Base-by-base conservation (phyloP, 2,888 invertebrate genomes). In the Drosophila atripex region DNA sequence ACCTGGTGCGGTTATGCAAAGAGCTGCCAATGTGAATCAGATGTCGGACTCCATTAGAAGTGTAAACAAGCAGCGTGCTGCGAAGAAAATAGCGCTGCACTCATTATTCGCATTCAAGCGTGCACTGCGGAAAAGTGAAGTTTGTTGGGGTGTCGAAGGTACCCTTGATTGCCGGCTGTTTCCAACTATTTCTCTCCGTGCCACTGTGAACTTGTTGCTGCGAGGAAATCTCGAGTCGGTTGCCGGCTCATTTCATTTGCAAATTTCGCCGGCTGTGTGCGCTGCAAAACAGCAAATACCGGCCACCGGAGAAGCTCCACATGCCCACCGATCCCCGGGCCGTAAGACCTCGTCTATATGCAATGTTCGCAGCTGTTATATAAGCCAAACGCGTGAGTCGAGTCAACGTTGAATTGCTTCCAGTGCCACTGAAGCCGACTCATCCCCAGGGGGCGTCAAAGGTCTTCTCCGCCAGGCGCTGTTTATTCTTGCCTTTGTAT, bases 201-300 rank as follows among this genome's bases (percentile, higher is more conserved):
- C 25, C 25, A 12, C 18, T n/a, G 14, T 45, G 35, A 41, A 53
- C 61, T 45, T 74, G 64, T 70, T 51, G 65, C 52, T 52, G 51
- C 30, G 54, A 43, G 57, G 68, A 52, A 68, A 64, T 64, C 60
- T 52, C 43, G 51, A 51, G 60, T 49, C 25, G 51, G 60, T 51
- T 46, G 64, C 71, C 78, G 76, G 72, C 72, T 71, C 61, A 75
- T 74, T 80, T 53, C 39, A 28, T 72, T 78, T 80, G 79, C 77
- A 78, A 75, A 85, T 80, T 64, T 70, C 63, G 58, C 75, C 85
- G 75, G 71, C 50, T 75, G 41, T 51, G 64, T 65, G 73, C 75
- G 68, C 75, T 66, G 50, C 59, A 77, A 80, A 80, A 77, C 54
- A 73, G 52, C 39, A 65, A 65, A 64, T 53, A 64, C 38, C 41